Percentiles rank a stretch among this genome's conserved stretches.
These are phyloP conservation scores for Synergus umbraculus DNA, from an alignment of 2,888 invertebrate species.

Conservation along the genomic window DNA sequence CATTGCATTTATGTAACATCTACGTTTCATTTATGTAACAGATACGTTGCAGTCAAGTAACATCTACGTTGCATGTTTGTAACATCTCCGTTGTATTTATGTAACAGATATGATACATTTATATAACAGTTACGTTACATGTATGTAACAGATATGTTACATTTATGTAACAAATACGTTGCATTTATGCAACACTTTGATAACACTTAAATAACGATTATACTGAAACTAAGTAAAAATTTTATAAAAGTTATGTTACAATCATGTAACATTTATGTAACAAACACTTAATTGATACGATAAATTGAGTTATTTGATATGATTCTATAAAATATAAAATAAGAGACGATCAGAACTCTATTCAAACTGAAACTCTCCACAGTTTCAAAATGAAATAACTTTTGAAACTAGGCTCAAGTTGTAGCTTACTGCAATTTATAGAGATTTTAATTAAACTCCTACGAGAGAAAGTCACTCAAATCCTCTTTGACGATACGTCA, in stretches of 20 bases:
- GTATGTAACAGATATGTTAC: background rate
- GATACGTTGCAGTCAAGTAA: background rate
- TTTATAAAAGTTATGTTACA: no score
- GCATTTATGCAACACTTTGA: background rate
- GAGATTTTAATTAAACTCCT: conserved; percentile 23
- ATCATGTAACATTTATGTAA: no score
- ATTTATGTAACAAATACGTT: background rate
- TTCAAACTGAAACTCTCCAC: background rate
- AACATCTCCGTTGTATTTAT: no score
- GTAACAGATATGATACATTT: no score
- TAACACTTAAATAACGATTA: no score
- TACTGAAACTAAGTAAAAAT: no score
- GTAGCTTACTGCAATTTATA: conserved; percentile 11
- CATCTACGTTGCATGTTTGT: no score
- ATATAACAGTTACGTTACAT: background rate
- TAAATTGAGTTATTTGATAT: no score
- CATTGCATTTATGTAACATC: background rate
- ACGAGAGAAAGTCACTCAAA: conserved; percentile 35
- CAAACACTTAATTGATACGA: no score
- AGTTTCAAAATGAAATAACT: background rate
- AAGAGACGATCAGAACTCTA: background rate
- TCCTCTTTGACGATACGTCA: conserved; percentile 47
- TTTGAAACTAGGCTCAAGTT: conserved; percentile 6
- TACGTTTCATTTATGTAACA: background rate
- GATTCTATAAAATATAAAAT: no score